Evolutionary conservation across 2,888 invertebrate genomes (phyloP), one percentile per base, ranked within the genome.

Genomic region (Yponomeuta evonymella): DNA sequence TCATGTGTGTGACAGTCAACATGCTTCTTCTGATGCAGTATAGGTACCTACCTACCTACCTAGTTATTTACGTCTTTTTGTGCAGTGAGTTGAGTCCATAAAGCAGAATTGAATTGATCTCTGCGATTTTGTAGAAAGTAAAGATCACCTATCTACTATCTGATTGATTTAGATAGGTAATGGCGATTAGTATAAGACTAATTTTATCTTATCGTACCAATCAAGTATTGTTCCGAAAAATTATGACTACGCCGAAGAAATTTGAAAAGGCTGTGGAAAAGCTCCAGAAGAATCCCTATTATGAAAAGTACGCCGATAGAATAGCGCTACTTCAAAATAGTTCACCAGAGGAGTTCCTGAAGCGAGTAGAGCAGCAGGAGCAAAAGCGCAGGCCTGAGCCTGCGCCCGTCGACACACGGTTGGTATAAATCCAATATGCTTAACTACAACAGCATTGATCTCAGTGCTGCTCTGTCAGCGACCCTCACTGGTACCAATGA

Each of bases 301-400:
- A 93, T 79, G 95, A 95, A 29, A 97, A 97, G 80, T 97, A 97
- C 87, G 95, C 96, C 0, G 86, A 93, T 1, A 96, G 96, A 83
- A 96, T 97, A 74, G 94, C 95, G 0, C 90, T 94, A 73, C 81
- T 96, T 30, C 96, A 97, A 81, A 90, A 95, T 83, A 95, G 95
- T 0, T 94, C 95, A 2, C 96, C 97, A 0, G 95, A 95, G 76
- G 96, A 96, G 81, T 96, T 97, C 79, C 77, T 95, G 67, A 86
- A 93, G 51, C 92, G 94, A 74, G 83, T 96, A 12, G 95, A 95
- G 78, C 88, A 88, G 48, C 88, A 91, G 72, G 87, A 89, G 67
- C 81, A 88, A 79, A 73, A 83, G 10, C 82, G 79, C 70, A 81
- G 81, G 72, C 76, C 84, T 71, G 87, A 90, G 81, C 86, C 78